Evolutionary conservation across 2,113 vertebrate species (phyloP).

Genomic region (Isichthys henryi): DNA sequence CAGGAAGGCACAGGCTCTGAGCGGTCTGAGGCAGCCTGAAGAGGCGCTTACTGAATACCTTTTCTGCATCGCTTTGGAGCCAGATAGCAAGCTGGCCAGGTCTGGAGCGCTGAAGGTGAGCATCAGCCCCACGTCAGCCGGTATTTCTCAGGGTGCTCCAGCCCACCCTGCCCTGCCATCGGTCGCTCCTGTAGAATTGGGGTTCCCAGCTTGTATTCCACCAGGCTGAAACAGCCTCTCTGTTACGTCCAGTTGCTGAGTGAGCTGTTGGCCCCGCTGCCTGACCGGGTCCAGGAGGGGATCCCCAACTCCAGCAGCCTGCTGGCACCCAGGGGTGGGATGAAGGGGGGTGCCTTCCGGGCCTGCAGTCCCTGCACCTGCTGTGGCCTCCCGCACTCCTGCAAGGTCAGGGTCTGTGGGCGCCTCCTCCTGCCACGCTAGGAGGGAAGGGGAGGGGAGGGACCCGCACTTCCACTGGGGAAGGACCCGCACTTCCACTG

Average conservation of each 20-base stretch:
- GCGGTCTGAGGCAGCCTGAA: conserved; percentile 71
- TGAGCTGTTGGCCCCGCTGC: conserved; percentile 75
- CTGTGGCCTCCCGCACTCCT: conserved; percentile 55
- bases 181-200: neutral
- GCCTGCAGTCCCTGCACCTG: conserved; percentile 52
- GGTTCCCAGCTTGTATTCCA: neutral
- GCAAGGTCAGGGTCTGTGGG: conserved; percentile 58
- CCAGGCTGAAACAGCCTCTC: conserved; percentile 13
- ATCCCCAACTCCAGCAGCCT: conserved; percentile 68
- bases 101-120: conserved; percentile 72
- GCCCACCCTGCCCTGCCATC: neutral
- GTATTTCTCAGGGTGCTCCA: neutral
- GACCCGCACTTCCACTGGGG: neutral
- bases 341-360: conserved; percentile 63
- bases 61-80: conserved; percentile 75
- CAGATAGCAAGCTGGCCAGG: conserved; percentile 70
- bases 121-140: neutral
- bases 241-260: conserved; percentile 66
- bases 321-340: conserved; percentile 67
- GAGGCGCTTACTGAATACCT: conserved; percentile 83
- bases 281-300: conserved; percentile 73
- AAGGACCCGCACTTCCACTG: neutral
- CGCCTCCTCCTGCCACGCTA: neutral
- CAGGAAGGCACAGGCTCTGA: conserved; percentile 77
- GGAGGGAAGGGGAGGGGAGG: neutral